phyloP scores from a whole-genome alignment of 1,140 invertebrate genomes.

The Tribolium madens region DNA sequence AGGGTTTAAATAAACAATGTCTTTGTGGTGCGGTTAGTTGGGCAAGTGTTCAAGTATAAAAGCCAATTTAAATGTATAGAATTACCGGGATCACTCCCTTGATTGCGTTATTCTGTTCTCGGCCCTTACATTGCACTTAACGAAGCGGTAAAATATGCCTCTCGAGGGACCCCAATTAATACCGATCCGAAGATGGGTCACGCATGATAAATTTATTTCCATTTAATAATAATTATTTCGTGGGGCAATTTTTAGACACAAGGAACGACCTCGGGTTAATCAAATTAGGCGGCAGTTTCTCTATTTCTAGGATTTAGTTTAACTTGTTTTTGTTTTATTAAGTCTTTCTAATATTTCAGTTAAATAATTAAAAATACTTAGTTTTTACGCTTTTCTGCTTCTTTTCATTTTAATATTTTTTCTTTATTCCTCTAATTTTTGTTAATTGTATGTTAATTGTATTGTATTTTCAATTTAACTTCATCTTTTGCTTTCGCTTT shows the following conservation, averaged over 20 bases:
- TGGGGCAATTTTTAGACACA: conserved; percentile 54
- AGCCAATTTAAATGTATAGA: conserved; percentile 64
- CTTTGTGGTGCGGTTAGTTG: conserved; percentile 49
- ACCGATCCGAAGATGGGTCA: conserved; percentile 15
- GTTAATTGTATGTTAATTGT: too few relatives aligned
- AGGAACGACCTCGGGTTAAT: conserved; percentile 59
- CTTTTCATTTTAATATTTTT: too few relatives aligned
- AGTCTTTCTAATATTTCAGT: too few relatives aligned
- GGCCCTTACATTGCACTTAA: conserved; percentile 57
- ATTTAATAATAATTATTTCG: conserved; percentile 37
- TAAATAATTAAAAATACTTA: too few relatives aligned
- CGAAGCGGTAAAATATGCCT: conserved; percentile 57
- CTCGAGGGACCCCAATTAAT: conserved; percentile 49
- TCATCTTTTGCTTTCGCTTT: too few relatives aligned
- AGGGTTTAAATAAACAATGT: conserved; percentile 53
- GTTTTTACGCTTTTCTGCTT: too few relatives aligned
- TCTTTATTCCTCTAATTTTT: too few relatives aligned
- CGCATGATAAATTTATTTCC: conserved; percentile 21
- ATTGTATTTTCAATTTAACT: too few relatives aligned
- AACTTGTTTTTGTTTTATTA: too few relatives aligned
- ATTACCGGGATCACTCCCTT: conserved; percentile 61
- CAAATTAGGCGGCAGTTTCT: conserved; percentile 53
- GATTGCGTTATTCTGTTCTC: conserved; percentile 58
- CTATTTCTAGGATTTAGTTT: too few relatives aligned
- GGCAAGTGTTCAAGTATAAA: conserved; percentile 52